Percentiles rank a stretch among this genome's conserved stretches.
phyloP scores from a whole-genome alignment of 2,113 vertebrate genomes.

The Climacteris rufus region DNA sequence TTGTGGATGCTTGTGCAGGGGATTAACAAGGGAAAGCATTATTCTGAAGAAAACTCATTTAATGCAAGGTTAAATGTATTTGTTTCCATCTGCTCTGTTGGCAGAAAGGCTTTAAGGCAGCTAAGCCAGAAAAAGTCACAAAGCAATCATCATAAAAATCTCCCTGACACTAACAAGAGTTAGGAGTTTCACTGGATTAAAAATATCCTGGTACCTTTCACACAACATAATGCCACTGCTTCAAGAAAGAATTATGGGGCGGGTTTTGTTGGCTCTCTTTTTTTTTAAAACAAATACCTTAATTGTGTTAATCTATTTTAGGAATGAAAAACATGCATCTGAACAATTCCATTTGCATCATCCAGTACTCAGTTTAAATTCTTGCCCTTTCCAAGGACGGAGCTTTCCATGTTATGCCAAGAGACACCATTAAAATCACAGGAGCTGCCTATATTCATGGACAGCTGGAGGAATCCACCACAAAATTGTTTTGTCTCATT shows the following conservation, averaged over 20 bases:
- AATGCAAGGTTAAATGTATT: background rate
- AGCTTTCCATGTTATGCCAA: background rate
- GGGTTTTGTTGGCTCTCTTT: accelerated
- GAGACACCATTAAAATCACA: background rate
- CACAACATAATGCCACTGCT: background rate
- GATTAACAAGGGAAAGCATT: background rate
- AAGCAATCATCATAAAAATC: background rate
- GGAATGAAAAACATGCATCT: background rate
- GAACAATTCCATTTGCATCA: background rate
- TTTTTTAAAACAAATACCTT: background rate
- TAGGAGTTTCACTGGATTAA: background rate
- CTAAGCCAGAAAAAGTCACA: background rate
- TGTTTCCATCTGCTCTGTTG: background rate
- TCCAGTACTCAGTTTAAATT: background rate
- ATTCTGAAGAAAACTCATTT: background rate
- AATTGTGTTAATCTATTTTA: background rate
- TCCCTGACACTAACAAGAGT: background rate
- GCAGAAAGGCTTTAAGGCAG: background rate
- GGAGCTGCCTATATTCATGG: background rate
- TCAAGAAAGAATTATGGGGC: background rate
- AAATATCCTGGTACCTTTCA: background rate
- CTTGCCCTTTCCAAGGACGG: background rate
- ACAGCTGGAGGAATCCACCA: background rate
- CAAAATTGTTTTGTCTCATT: background rate
- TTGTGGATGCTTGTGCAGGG: too few relatives aligned